Evolutionary conservation across 2,113 vertebrate genomes (phyloP).

Genomic region (Semicossyphus pulcher): DNA sequence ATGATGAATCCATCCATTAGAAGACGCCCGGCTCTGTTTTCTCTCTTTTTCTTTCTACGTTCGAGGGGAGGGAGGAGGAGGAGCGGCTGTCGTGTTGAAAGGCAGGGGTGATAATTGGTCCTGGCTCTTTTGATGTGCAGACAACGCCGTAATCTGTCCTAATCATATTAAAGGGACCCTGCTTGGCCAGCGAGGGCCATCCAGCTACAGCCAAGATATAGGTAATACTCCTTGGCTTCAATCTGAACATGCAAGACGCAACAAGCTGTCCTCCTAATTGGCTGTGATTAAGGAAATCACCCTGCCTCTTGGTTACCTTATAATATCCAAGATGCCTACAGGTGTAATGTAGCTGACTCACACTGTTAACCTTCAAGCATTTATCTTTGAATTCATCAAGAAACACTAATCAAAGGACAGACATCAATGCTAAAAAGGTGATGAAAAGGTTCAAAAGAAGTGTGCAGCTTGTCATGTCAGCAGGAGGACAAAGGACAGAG

Average conservation of each 20-base stretch:
- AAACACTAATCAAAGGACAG: constrained; percentile 20
- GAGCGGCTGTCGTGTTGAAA: constrained; percentile 69
- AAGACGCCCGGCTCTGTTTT: constrained; percentile 43
- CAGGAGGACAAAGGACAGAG: constrained; percentile 56
- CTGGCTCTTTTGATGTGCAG: constrained; percentile 83
- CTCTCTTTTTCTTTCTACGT: constrained; percentile 34
- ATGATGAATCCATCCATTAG: constrained; percentile 70
- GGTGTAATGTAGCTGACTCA: constrained; percentile 13
- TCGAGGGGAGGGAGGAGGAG: constrained; percentile 36
- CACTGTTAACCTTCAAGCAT: background rate
- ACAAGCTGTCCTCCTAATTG: constrained; percentile 29
- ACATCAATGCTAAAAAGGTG: background rate
- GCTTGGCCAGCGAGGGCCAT: constrained; percentile 57
- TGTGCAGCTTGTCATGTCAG: constrained; percentile 54
- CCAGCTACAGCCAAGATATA: constrained; percentile 60
- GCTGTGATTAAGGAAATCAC: constrained; percentile 18
- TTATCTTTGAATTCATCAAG: constrained; percentile 17
- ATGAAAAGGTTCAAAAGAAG: constrained; percentile 51
- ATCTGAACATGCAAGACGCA: constrained; percentile 15
- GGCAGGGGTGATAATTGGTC: constrained; percentile 82
- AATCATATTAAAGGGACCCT: constrained; percentile 83
- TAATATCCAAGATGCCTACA: constrained; percentile 8
- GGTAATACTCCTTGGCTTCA: constrained; percentile 42
- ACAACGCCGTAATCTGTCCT: constrained; percentile 76
- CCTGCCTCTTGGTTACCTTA: background rate